Base-by-base conservation (phyloP, 1,140 invertebrate species). In the Phocides pigmalion region DNA sequence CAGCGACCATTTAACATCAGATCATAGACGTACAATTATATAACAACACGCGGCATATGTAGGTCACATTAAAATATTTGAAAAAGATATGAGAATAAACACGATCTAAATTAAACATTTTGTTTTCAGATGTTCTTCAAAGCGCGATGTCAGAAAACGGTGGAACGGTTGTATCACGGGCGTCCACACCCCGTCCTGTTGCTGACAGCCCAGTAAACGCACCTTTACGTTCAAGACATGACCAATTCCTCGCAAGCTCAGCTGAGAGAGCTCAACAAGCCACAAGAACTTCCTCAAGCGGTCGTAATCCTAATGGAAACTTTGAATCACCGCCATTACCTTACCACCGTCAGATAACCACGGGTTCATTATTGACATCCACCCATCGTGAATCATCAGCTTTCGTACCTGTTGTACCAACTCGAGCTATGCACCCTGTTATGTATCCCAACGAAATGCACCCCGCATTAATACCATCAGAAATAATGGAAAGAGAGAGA, bases 361-460 rank as follows among this genome's bases (percentile, higher is more conserved):
- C 87, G 58, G 89, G 93, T 83, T 88, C 78, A 89, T 69, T 92
- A 6, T 70, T 92, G 11, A 80, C 84, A 8, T 68, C 90, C 14
- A 77, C 95, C 66, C 95, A 96, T 80, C 92, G 95, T 9, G 96
- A 96, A 91, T 94, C 94, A 0, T 96, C 95, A 0, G 96, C 96
- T 0, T 97, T 97, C 79, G 96, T 97, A 25, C 96, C 96, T 9
- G 96, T 97, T 5, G 94, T 97, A 41, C 96, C 96, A 25, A 95
- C 95, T n/a, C 92, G 96, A 70, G 92, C 93, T 14, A 91, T 96
- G 63, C 94, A 87, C 81, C 94, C 71, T 42, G 92, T 94, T 14
- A 92, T 95, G 1, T 95, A 95, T 75, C 92, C 94, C 0, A 93
- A 93, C 5, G 94, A 95, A 66, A 94, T 95, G 78, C 94, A 95